Evolutionary conservation across 2,113 vertebrate genomes (phyloP), one percentile per base, ranked within the genome.

Genomic region (Eclectus roratus): DNA sequence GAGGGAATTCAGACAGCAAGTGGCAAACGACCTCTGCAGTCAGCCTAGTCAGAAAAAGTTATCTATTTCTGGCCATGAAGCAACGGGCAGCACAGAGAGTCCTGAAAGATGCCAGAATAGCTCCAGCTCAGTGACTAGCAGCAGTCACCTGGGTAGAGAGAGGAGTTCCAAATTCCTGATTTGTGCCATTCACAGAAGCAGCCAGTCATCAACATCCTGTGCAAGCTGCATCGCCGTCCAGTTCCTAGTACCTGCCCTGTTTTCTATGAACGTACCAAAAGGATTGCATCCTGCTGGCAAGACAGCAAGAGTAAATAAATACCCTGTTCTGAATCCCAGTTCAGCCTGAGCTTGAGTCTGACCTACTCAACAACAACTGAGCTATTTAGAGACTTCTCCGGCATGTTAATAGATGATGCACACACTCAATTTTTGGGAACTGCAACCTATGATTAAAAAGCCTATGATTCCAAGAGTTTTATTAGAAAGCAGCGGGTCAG

Each of bases 41-140:
- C 88, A 82, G 92, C 85, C 85, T 41, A 65, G 85, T 56, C 77
- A 86, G 73, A 89, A 92, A 87, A 86, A 81, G 83, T 89, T 93
- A 78, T 41, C 94, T 91, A 92, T 96, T 96, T 87, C 95, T 93
- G 80, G 83, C 93, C 77, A 79, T 29, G 60, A 89, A 89, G 96
- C 80, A 89, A 64, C 0, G 1, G 52, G 60, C 86, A 88, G 77
- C 94, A 95, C 17, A 7, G 53, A 88, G 19, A 89, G 89, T 55
- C 84, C 69, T 41, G 61, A 47, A 61, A 92, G 77, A 76, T 7
- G 56, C 80, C 70, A 76, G 86, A 92, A 81, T 0, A 89, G 80
- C 83, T 84, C 6, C 10, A 81, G 77, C 72, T 65, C 6, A 52
- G 74, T 14, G 50, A 50, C 70, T 23, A 9, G 20, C 8, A 58